Base-by-base conservation (phyloP, 2,888 invertebrate genomes). In the Rhimphoctona megacephalus region DNA sequence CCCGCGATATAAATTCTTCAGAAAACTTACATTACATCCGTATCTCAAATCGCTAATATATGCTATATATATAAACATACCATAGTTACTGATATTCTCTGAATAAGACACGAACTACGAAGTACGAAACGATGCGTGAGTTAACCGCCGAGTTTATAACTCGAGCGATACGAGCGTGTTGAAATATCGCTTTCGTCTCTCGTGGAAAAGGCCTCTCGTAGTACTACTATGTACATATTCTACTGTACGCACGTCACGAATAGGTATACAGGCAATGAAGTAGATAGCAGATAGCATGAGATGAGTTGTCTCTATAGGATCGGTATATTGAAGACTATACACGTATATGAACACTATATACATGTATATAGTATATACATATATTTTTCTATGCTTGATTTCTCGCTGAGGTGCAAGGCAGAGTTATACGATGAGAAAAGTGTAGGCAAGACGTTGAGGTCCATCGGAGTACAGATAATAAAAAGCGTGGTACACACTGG, bases 101-200 rank as follows among this genome's bases (percentile, higher is more conserved):
- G 73, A 79, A 67, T 57, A 74, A 79, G 79, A 79, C 79, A 54
- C 73, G 66, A 73, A 57, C 30, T 69, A 70, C 43, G 43, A 79
- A 52, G 66, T 43, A 52, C 70, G 64, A 72, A 72, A 43, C 52
- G 30, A 78, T 73, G 54, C 33, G 73, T 22, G 61, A 72, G 80
- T 36, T 77, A 49, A 66, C 49, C 49, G 19, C 72, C 61, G 79
- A 83, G 83, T 83, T 83, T 83, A 83, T 83, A 83, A 83, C 83
- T 79, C 83, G 83, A 25, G 73, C 79, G 83, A 83, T 79, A 79
- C 79, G 78, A 64, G 52, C 83, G 79, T 46, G 67, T 83, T 83
- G 83, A 83, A 83, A 79, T 83, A 83, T 83, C 79, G 83, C 83
- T 73, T 83, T 83, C 78, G 83, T 78, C 79, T 66, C 36, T 70